Percentiles rank a stretch among this genome's conserved stretches.
phyloP scores from a whole-genome alignment of 2,888 invertebrate species.

The Morpho achilles region DNA sequence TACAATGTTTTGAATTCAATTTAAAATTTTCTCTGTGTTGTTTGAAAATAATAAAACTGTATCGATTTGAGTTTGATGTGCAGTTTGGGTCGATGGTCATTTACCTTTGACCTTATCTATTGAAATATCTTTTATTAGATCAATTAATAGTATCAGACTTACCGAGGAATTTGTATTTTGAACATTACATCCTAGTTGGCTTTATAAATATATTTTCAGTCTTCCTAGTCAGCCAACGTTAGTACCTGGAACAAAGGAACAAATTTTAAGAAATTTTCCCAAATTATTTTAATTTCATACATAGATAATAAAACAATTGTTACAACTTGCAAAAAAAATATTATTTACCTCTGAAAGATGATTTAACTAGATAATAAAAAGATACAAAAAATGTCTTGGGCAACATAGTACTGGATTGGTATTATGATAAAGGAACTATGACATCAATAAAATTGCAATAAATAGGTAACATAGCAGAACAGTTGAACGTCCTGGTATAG shows the following conservation, averaged over 20 bases:
- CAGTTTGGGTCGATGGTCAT: conserved; percentile 4
- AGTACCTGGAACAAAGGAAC: conserved; percentile 64
- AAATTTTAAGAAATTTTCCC: conserved; percentile 24
- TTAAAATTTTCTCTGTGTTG: conserved; percentile 67
- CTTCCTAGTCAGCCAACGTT: conserved; percentile 61
- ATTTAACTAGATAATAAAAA: too few relatives aligned
- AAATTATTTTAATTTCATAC: too few relatives aligned
- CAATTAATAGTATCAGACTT: conserved; percentile 25
- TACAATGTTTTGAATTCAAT: conserved; percentile 72
- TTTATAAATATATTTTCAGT: conserved; percentile 65
- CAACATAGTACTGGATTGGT: too few relatives aligned
- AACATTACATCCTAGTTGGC: conserved; percentile 60
- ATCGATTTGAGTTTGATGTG: conserved; percentile 23
- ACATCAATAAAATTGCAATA: too few relatives aligned
- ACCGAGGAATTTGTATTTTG: conserved; percentile 59
- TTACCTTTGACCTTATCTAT: conserved; percentile 17
- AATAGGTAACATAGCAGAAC: too few relatives aligned
- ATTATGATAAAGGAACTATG: too few relatives aligned
- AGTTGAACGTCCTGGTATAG: too few relatives aligned
- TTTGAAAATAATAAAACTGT: conserved; percentile 49
- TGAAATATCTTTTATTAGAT: too few relatives aligned
- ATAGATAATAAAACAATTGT: too few relatives aligned
- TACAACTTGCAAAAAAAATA: too few relatives aligned
- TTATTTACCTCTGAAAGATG: too few relatives aligned
- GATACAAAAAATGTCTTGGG: too few relatives aligned